Evolutionary conservation across 1,140 invertebrate genomes (phyloP), one percentile per base, ranked within the genome.

Genomic region (Drosophila kohkoa): DNA sequence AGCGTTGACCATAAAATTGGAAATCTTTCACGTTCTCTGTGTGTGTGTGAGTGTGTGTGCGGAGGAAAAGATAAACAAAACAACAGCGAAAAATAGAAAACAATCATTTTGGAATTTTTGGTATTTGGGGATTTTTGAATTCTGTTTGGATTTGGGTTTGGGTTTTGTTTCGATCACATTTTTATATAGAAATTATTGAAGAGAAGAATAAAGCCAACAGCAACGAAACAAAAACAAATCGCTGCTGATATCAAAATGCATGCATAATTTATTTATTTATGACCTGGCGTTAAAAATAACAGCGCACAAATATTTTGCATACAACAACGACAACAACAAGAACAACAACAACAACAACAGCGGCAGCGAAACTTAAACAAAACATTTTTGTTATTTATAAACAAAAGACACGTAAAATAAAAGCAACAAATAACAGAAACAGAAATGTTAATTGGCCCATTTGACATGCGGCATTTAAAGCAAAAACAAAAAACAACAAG

Each of bases 401-500:
- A 89, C 80, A 88, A 87, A 77, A 89, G 83, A 49, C 51, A 59
- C 74, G n/a, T 51, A 48, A 46, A 65, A 60, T 57, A 66, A 71
- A 77, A 79, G 68, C 48, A 65, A 62, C 66, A 85, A 81, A 88
- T 80, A 89, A 89, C 81, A 90, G 72, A 90, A 89, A 89, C 81
- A 90, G 72, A 89, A 89, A 89, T 89, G 85, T 90, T 89, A 89
- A 89, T 89, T 89, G 85, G 86, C 86, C 81, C 85, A 89, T 90
- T 89, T 89, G 85, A 89, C 85, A 85, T 89, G 85, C 78, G 81
- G 85, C 85, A 85, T 89, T 89, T 81, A 41, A 83, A 52, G 49
- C 48, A 63, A 52, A 52, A 35, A 52, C 5, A 15, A 32, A 32
- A 13, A 32, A 13, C 11, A 32, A 32, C 11, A 54, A 54, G 51